Evolutionary conservation across 2,113 vertebrate species (phyloP), one percentile per base, ranked within the genome.

Genomic region (Microtus pennsylvanicus): DNA sequence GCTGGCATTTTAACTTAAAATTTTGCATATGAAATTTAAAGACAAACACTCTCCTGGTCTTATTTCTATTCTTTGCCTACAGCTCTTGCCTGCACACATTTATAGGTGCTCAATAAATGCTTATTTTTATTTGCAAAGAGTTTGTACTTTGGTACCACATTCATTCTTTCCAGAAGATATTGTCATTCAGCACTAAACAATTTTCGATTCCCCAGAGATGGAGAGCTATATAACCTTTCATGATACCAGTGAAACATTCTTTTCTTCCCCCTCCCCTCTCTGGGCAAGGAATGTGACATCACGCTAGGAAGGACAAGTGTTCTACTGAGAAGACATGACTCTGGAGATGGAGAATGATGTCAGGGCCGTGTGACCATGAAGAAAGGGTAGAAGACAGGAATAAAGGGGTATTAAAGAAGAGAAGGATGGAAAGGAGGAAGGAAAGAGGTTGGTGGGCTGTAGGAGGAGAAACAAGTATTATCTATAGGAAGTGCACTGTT

Each of bases 61-160:
- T 72, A 19, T 22, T 1, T 10, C 87, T 95, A 35, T 45, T 96
- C 35, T 80, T 69, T 78, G 28, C 16, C 58, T 70, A 61, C 35
- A 70, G 24, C 5, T 90, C 5, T 63, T 69, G 14, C 12, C 45
- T 17, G 63, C 83, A 26, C 17, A 89, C 28, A 61, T 75, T 45
- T 21, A 45, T 77, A 86, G 70, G 17, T 92, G 17, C 77, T 85
- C 47, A 89, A 47, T 88, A 91, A 80, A 92, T 86, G 78, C 90
- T 94, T 96, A 42, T 93, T 94, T 96, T 88, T 72, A 72, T 92
- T 92, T 97, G 76, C 42, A 94, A 90, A 82, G n/a, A 11, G 38
- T 35, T 93, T 87, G 30, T 95, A 19, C 14, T 61, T 95, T 93
- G n/a, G 75, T 72, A 26, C 75, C 70, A 75, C 38, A 82, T 69